These are phyloP conservation scores for Avahi laniger DNA, from an alignment of 2,797 vertebrate species.

Conservation along the genomic window DNA sequence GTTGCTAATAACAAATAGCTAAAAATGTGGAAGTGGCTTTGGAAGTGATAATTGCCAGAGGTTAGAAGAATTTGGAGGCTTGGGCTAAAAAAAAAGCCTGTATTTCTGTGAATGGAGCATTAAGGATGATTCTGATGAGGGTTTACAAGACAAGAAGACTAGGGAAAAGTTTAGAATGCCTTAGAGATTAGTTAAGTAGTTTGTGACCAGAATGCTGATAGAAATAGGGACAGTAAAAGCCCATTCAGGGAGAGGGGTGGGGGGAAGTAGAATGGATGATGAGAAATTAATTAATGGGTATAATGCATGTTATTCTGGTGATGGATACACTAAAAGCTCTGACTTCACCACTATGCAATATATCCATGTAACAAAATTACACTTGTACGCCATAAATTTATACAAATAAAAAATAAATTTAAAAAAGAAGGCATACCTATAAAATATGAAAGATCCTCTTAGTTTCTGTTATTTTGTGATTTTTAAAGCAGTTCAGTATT, in stretches of 20 bases:
- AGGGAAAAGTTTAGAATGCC: neutral
- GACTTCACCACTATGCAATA: neutral
- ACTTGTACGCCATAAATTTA: neutral
- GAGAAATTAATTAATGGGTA: neutral
- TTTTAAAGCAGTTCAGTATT: neutral
- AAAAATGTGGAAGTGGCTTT: neutral
- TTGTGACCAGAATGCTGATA: too few relatives aligned
- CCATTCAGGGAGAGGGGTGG: too few relatives aligned
- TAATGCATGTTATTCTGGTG: neutral
- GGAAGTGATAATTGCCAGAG: neutral
- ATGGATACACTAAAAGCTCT: neutral
- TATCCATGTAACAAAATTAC: neutral
- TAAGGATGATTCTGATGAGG: neutral
- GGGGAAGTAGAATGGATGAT: too few relatives aligned
- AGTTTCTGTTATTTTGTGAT: neutral
- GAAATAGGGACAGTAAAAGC: too few relatives aligned
- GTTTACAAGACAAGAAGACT: neutral
- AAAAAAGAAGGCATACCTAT: neutral
- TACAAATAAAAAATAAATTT: neutral
- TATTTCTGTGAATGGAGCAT: neutral
- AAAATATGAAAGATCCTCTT: conserved; percentile 21
- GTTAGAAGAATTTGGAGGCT: neutral
- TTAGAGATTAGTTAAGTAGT: too few relatives aligned
- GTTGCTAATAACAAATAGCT: neutral
- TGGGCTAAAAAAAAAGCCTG: neutral